These are phyloP conservation scores for Alviniconcha strummeri DNA, from an alignment of 2,888 invertebrate species.

Conservation along the genomic window DNA sequence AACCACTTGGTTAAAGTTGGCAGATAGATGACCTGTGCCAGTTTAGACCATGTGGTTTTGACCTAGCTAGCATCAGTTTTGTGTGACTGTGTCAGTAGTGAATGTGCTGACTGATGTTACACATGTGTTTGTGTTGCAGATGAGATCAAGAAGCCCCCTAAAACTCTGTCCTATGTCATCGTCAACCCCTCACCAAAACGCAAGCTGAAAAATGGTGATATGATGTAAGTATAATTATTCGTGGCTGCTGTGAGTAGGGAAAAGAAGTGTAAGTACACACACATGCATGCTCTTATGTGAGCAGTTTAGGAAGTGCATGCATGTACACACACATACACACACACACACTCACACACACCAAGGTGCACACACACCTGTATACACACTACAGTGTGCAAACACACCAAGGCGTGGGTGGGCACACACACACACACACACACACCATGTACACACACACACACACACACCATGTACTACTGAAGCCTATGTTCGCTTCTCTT, in stretches of 20 bases:
- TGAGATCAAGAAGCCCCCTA: constrained; percentile 36
- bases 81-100: background rate
- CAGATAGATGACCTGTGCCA: too few relatives aligned
- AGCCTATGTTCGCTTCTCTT: background rate
- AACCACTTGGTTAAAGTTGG: too few relatives aligned
- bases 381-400: too few relatives aligned
- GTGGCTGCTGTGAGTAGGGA: constrained; percentile 15
- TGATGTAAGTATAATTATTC: constrained; percentile 82
- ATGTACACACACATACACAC: background rate
- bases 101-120: background rate
- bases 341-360: background rate
- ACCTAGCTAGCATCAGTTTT: too few relatives aligned
- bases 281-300: background rate
- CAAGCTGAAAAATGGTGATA: constrained; percentile 94
- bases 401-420: too few relatives aligned
- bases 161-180: constrained; percentile 90
- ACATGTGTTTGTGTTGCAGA: constrained; percentile 14
- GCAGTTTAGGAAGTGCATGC: background rate
- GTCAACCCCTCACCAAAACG: constrained; percentile 98
- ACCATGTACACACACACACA: too few relatives aligned
- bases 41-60: too few relatives aligned
- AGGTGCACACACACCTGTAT: background rate
- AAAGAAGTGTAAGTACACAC: background rate
- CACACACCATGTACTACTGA: background rate
- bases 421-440: too few relatives aligned